These are phyloP conservation scores for Nesogale talazaci DNA, from an alignment of 2,113 vertebrate genomes.

Conservation along the genomic window DNA sequence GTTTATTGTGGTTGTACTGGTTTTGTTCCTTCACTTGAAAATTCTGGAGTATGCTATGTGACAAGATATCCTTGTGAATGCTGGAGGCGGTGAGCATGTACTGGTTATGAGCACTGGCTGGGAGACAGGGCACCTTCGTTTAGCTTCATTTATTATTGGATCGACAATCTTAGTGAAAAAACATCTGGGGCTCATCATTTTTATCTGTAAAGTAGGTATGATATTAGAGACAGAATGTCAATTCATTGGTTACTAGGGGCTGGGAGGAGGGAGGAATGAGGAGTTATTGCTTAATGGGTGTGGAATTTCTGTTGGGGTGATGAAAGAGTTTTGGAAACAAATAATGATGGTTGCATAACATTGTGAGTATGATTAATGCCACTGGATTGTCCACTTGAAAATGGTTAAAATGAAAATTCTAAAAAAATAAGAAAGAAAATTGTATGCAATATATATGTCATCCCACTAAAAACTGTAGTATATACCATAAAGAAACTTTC, in stretches of 20 bases:
- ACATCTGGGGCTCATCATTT: neutral
- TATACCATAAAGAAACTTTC: conserved; percentile 28
- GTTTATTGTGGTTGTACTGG: neutral
- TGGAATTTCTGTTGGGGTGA: neutral
- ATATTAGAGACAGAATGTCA: neutral
- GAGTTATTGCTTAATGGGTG: neutral
- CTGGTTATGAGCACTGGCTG: conserved; percentile 1
- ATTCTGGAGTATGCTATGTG: neutral
- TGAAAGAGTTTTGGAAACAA: neutral
- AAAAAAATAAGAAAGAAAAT: no score
- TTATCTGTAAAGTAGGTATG: conserved; percentile 27
- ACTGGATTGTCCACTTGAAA: neutral
- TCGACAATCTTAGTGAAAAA: neutral
- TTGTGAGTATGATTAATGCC: neutral
- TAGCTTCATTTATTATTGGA: neutral
- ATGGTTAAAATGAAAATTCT: neutral
- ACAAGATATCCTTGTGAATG: neutral
- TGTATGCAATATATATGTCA: neutral
- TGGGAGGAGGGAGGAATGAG: neutral
- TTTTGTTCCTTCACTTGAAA: neutral
- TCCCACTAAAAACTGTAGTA: neutral
- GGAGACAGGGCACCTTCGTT: neutral
- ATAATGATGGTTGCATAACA: neutral
- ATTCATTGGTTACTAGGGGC: neutral
- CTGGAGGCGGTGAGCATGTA: neutral